Evolutionary conservation across 2,888 invertebrate species (phyloP), one percentile per base, ranked within the genome.

Genomic region (Papilio demoleus): DNA sequence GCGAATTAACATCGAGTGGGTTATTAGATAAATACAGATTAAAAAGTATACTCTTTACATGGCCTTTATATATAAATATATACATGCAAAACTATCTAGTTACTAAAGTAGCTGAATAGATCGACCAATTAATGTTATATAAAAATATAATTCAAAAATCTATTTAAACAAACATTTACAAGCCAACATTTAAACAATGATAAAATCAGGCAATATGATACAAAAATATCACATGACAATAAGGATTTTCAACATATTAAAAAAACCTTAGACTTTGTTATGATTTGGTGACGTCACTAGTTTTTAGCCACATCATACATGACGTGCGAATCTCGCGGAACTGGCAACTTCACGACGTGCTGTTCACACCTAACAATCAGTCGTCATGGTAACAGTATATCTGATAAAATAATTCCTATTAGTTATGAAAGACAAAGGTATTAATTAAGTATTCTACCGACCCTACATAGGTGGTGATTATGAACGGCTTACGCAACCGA

Each of bases 361-460:
- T 31, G 14, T 36, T 5, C n/a, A 65, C 42, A 65, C 9, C 42
- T 60, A 76, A 79, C 77, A 78, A 76, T 71, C n/a, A 70, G 78
- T 83, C 71, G 69, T 79, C 77, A 81, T 82, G 78, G 77, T 72
- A 75, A 85, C 81, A 77, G 79, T 79, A 77, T 60, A 47, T 61
- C 60, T 67, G 70, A 64, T 70, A 70, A 65, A 50, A 50, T 27
- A 2, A 53, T 27, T 53, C 6, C 24, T 27, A 27, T 50, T 11
- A 24, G 47, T 50, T 22, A 47, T 47, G 22, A 6, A 47, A 17
- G 4, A 24, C 47, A 22, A 14, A 24, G 12, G 8, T 24, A 24
- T 12, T 17, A 14, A 24, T 8, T 24, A 24, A 4, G 22, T 22
- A 3, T 31, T 31, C 31, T 31, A 4, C 6, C 31, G 31, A n/a